Base-by-base conservation (phyloP, 2,113 vertebrate species). In the Drymodes brunneopygia region DNA sequence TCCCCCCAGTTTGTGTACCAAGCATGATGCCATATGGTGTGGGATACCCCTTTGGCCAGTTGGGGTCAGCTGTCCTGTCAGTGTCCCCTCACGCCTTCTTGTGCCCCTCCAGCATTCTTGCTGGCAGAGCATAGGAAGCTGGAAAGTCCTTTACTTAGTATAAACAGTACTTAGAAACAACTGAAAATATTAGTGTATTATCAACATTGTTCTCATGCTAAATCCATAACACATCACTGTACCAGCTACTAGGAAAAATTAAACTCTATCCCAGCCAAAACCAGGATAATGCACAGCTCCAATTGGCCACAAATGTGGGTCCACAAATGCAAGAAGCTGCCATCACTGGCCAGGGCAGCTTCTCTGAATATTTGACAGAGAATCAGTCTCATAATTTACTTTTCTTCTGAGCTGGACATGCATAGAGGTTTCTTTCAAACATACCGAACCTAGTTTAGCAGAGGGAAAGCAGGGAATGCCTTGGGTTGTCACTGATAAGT, bases 291-390 rank as follows among this genome's bases (percentile, higher is more conserved):
- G 21, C 4, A 36, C 9, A 24, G 66, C 60, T 42, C 25, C 42
- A 36, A 0, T 2, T 74, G 42, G 21, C 29, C 47, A 17, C 17
- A 44, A 35, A 47, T 0, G 0, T 69, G 51, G 35, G 45, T 13
- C n/a, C 54, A 35, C 16, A 53, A 56, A 42, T 2, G 4, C 0
- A 8, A 67, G 44, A 44, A 57, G 11, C 60, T 85, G 38, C 81
- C 4, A 4, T 61, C 44, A n/a, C 11, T 47, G 72, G 38, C 51
- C 48, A 62, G 21, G 20, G 31, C n/a, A 38, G 12, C 18, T 73
- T 61, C 62, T 72, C 47, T 77, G 62, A 61, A 56, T 10, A 83
- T 15, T 38, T 96, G 54, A 50, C 35, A 33, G 35, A 48, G 6
- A 36, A 56, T 60, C 36, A 60, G 5, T 38, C 23, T 84, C 6